A percentile compares a stretch with the other conserved stretches of the same genome.
Evolutionary conservation across 1,140 invertebrate species (phyloP).

Genomic region (Drosophila seguyi): DNA sequence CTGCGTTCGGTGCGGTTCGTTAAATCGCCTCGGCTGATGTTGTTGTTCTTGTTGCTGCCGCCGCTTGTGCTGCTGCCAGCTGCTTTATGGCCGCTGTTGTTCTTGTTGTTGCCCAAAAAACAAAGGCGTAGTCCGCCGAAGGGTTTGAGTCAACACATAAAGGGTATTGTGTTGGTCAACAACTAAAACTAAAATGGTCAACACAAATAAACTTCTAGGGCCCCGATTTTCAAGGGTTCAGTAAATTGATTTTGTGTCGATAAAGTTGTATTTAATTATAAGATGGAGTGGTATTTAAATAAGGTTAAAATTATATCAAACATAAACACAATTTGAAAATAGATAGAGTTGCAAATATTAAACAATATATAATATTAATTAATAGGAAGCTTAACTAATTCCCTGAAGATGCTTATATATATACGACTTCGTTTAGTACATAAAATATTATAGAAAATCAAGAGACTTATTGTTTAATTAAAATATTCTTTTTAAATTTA

Average conservation of each 20-base stretch:
- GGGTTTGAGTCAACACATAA: not conserved
- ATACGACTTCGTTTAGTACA: too few species aligned
- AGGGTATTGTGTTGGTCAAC: not conserved
- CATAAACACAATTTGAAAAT: too few species aligned
- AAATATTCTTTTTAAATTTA: too few species aligned
- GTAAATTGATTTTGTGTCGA: not conserved
- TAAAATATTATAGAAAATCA: too few species aligned
- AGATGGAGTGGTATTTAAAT: not conserved
- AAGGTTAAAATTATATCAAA: not conserved
- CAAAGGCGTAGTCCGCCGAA: slow-evolving; percentile 21
- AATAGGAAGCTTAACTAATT: too few species aligned
- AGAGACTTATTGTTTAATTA: too few species aligned
- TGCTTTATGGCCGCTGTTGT: slow-evolving; percentile 40
- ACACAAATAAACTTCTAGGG: not conserved
- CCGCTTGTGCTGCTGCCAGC: slow-evolving; percentile 7
- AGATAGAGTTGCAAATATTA: too few species aligned
- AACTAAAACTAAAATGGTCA: slow-evolving; percentile 1
- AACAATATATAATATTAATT: too few species aligned
- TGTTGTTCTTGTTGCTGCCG: slow-evolving; percentile 6
- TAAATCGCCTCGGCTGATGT: slow-evolving; percentile 63
- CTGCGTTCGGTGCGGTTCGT: slow-evolving; percentile 80
- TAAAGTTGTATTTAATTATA: not conserved
- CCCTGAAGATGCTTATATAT: too few species aligned
- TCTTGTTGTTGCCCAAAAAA: slow-evolving; percentile 21
- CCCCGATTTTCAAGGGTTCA: not conserved